phyloP scores from a whole-genome alignment of 1,140 invertebrate genomes.

The Schlechtendalia chinensis region DNA sequence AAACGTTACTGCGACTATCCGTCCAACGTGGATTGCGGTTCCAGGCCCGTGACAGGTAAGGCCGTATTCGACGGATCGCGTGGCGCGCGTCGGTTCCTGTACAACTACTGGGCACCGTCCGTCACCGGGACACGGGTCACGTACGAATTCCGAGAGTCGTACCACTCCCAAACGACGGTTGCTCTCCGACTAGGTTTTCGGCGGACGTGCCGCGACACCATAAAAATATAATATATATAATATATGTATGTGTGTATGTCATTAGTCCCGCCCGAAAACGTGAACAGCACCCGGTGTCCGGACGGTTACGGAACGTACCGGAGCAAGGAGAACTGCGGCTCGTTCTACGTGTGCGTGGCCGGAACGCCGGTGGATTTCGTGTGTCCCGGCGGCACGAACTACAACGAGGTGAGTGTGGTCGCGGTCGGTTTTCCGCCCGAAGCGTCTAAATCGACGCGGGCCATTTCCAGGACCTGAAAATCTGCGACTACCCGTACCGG shows the following conservation, averaged over 20 bases:
- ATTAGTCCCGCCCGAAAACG: neutral
- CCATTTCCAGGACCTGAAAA: slow-evolving; percentile 59
- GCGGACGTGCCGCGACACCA: too few relatives aligned
- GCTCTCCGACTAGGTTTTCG: too few relatives aligned
- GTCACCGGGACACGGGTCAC: too few relatives aligned
- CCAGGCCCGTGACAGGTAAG: slow-evolving; percentile 55
- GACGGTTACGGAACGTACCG: slow-evolving; percentile 61
- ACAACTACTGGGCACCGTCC: too few relatives aligned
- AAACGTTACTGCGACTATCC: slow-evolving; percentile 64
- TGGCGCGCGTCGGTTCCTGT: too few relatives aligned
- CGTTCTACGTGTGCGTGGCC: slow-evolving; percentile 65
- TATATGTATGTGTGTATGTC: neutral
- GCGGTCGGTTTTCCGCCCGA: too few relatives aligned
- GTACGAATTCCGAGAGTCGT: too few relatives aligned
- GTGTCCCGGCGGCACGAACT: slow-evolving; percentile 64
- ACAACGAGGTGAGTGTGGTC: slow-evolving; percentile 62
- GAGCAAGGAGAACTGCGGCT: slow-evolving; percentile 64
- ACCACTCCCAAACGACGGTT: too few relatives aligned
- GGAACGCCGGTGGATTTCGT: slow-evolving; percentile 63
- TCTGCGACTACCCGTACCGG: slow-evolving; percentile 63
- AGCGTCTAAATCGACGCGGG: too few relatives aligned
- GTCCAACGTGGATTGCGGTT: slow-evolving; percentile 64
- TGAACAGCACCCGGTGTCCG: slow-evolving; percentile 50
- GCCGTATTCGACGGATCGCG: too few relatives aligned
- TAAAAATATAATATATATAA: too few relatives aligned